Evolutionary conservation across 2,888 invertebrate genomes (phyloP), one percentile per base, ranked within the genome.

Genomic region (Ptychoptera albimana): DNA sequence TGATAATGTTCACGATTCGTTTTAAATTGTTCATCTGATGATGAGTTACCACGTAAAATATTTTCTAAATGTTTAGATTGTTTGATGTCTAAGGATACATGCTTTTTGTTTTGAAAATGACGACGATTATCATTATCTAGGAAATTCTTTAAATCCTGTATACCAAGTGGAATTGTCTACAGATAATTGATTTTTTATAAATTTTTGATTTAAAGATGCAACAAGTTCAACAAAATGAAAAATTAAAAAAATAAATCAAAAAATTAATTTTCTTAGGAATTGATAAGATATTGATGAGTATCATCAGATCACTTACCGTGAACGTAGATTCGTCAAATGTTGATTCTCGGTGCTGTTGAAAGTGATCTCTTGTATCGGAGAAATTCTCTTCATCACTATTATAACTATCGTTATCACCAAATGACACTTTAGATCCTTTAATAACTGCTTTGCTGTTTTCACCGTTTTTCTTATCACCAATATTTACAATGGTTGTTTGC

Each of bases 251-350:
- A 23, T 15, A 35, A 34, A 15, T 13, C 31, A 31, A 10, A 10
- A 11, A 2, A 8, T 42, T 35, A 3, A 34, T n/a, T 23, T 38
- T 8, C 5, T 32, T 7, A 23, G 7, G 23, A 7, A 23, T 23
- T 23, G 23, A 23, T 23, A 23, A 23, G 7, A 23, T 5, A 23
- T n/a, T 23, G 7, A 23, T 23, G 7, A 23, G 7, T 23, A 5
- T 23, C 7, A 23, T 13, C 32, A 10, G 10, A 14, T 37, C 32
- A 46, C 39, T 46, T 49, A 58, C 59, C 55, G 66, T 64, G 31
- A 66, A 54, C 40, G 66, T 66, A 43, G 67, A 64, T 51, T 60
- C 66, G 49, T 64, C 64, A 50, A 66, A 65, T n/a, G 60, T 55
- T 39, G 65, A 60, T 53, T 65, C 64, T 46, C 61, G 23, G 7